phyloP scores from a whole-genome alignment of 2,113 vertebrate genomes.

The Atherinomorus stipes region DNA sequence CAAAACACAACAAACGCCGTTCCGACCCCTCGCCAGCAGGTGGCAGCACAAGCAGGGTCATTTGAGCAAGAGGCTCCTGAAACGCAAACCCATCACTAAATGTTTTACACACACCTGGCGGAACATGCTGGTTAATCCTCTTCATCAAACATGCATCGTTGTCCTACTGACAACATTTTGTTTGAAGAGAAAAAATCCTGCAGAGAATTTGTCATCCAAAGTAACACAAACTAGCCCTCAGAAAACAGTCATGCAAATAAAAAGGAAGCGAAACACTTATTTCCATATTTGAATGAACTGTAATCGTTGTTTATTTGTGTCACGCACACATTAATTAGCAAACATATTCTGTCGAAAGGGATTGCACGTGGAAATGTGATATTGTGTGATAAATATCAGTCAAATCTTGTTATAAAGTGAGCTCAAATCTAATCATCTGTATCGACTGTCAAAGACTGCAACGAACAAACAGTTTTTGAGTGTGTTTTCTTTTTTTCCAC shows the following conservation, averaged over 20 bases:
- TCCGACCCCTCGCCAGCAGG: slow-evolving; percentile 50
- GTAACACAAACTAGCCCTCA: neutral
- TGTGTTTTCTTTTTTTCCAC: too few relatives aligned
- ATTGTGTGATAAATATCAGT: neutral
- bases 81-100: slow-evolving; percentile 53
- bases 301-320: too few relatives aligned
- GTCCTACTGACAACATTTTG: slow-evolving; percentile 27
- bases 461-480: too few relatives aligned
- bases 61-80: neutral
- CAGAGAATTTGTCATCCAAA: neutral
- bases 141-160: slow-evolving; percentile 54
- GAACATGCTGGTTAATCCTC: slow-evolving; percentile 19
- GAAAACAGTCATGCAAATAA: neutral
- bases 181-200: neutral
- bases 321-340: too few relatives aligned
- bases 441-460: too few relatives aligned
- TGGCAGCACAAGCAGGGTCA: slow-evolving; percentile 49
- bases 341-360: neutral
- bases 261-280: neutral
- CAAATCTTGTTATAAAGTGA: too few relatives aligned
- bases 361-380: neutral
- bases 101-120: slow-evolving; percentile 58
- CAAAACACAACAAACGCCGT: neutral
- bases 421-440: too few relatives aligned
- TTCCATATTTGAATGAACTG: too few relatives aligned